Evolutionary conservation across 1,140 invertebrate genomes (phyloP).

Genomic region (Papilio machaon): DNA sequence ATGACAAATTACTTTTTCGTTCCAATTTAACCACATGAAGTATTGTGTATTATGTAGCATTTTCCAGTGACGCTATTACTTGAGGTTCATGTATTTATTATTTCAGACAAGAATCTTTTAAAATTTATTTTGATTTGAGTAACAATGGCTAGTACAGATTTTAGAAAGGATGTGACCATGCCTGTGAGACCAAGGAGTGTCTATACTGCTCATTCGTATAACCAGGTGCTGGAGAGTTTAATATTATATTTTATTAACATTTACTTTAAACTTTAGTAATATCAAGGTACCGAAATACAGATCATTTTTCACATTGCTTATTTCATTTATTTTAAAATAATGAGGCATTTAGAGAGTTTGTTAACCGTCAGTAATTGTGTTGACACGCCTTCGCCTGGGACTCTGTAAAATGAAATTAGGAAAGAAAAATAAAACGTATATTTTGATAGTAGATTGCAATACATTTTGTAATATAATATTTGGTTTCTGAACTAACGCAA

Average conservation of each 20-base stretch:
- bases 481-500: background rate
- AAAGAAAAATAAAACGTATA: background rate
- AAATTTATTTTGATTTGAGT: constrained; percentile 62
- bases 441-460: background rate
- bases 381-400: background rate
- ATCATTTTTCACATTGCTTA: background rate
- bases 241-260: background rate
- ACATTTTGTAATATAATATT: background rate
- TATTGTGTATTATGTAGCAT: constrained; percentile 77
- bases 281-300: background rate
- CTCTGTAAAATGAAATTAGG: background rate
- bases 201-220: constrained; percentile 79
- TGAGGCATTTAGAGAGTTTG: background rate
- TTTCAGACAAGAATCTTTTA: constrained; percentile 66
- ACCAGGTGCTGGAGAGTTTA: constrained; percentile 60
- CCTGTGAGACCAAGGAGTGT: constrained; percentile 77
- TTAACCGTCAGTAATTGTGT: background rate
- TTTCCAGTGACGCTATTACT: constrained; percentile 65
- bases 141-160: constrained; percentile 77
- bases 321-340: background rate
- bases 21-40: constrained; percentile 57
- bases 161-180: constrained; percentile 74
- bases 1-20: constrained; percentile 66
- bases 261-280: background rate
- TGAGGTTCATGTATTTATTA: constrained; percentile 73